Base-by-base conservation (phyloP, 2,888 invertebrate genomes). In the Rotaria socialis region DNA sequence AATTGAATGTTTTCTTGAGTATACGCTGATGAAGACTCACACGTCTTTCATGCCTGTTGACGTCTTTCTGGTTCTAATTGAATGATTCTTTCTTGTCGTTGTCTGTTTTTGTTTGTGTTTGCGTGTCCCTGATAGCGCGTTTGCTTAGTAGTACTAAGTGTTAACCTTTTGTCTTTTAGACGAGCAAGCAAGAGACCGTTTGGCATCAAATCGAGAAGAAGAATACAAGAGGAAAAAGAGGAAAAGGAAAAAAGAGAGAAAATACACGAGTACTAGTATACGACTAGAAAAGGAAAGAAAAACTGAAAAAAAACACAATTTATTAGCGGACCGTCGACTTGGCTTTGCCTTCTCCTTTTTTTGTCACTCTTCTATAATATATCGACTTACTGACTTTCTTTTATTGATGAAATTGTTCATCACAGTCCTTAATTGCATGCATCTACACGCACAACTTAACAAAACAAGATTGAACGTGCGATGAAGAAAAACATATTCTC, bases 111-210 rank as follows among this genome's bases (percentile, higher is more conserved):
- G 10, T 35, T 6, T 35, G 67, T 16, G 11, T 14, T 35, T 35
- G 35, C 2, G 5, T 35, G 67, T 67, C 35, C 19, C 16, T 35
- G 16, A 67, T 67, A 35, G 19, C 4, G 19, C 19, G 35, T 67
- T 16, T 67, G 67, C 67, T 67, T 67, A 67, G 67, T 67, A 35
- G n/a, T 67, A 67, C 41, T 67, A 67, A 67, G 67, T 67, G 35
- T 67, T 67, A 67, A 67, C 67, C 67, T 67, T 67, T 67, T 67
- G 67, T 67, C 35, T 67, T 67, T 35, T 16, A 35, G 67, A 67
- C 35, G 19, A 67, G 67, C 35, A 67, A 19, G 19, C 67, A 67
- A 67, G 67, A 67, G 67, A 67, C 5, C 67, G 67, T 6, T 67
- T 67, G 67, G 67, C 67, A 67, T 35, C 67, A 35, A 67, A 35